These are phyloP conservation scores for Brachypalpus laphriformis DNA, from an alignment of 2,888 invertebrate species.

Conservation along the genomic window DNA sequence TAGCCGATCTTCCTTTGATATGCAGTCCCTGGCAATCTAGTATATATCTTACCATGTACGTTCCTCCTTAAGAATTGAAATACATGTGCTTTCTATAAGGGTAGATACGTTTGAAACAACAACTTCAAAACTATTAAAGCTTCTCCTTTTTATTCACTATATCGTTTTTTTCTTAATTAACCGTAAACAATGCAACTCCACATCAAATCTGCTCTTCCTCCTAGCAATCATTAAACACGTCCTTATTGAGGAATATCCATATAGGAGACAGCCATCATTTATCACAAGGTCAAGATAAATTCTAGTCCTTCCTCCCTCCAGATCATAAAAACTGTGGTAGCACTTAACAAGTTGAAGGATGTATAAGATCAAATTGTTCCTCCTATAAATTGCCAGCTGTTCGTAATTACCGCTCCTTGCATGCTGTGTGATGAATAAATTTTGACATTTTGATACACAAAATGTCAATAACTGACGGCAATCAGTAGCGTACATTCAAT, in stretches of 20 bases:
- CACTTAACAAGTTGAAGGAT: constrained; percentile 4
- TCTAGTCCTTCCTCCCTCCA: no score
- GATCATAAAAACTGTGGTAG: neutral
- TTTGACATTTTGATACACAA: constrained; percentile 5
- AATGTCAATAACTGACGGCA: neutral
- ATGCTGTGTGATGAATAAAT: neutral
- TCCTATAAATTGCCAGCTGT: neutral
- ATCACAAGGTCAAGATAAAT: neutral
- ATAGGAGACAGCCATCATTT: neutral
- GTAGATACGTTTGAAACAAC: no score
- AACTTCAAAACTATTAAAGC: no score
- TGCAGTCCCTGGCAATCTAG: no score
- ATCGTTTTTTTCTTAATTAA: neutral
- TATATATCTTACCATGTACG: no score
- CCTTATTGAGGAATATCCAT: neutral
- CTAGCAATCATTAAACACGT: constrained; percentile 6
- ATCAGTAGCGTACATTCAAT: constrained; percentile 13
- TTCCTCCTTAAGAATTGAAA: no score
- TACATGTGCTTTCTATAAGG: no score
- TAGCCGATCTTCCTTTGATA: no score
- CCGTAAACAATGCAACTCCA: constrained; percentile 3
- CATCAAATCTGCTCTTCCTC: neutral
- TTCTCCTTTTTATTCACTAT: no score
- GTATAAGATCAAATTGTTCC: neutral
- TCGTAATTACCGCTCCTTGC: neutral